These are phyloP conservation scores for Scortum barcoo DNA, from an alignment of 2,113 vertebrate species.

Conservation along the genomic window DNA sequence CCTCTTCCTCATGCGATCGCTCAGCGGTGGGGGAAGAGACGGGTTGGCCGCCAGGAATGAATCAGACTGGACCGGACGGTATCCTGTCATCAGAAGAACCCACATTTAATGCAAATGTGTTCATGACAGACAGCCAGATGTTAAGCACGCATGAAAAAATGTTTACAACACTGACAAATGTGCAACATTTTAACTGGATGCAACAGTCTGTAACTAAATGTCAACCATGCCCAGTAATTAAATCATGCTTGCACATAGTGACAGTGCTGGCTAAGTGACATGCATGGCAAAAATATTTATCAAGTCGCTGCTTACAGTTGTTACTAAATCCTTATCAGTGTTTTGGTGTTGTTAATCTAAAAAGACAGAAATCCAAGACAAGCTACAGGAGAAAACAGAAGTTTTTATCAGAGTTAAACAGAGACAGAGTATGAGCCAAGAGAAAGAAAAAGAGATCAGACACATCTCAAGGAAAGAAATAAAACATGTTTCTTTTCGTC, in stretches of 20 bases:
- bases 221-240: not conserved
- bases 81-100: constrained; percentile 85
- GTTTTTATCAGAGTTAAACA: constrained; percentile 65
- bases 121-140: not conserved
- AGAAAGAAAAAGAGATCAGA: not conserved
- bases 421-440: constrained; percentile 32
- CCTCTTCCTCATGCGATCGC: constrained; percentile 98
- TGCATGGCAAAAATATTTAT: not conserved
- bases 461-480: not conserved
- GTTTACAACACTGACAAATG: not conserved
- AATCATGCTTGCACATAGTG: not conserved
- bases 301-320: constrained; percentile 14
- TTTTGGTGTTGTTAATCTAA: constrained; percentile 38
- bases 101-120: constrained; percentile 9
- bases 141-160: constrained; percentile 1
- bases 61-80: constrained; percentile 92
- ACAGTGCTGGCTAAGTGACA: not conserved
- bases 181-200: not conserved
- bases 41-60: constrained; percentile 88
- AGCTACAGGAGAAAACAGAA: constrained; percentile 83
- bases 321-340: not conserved
- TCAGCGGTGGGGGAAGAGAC: constrained; percentile 92
- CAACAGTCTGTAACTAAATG: not conserved
- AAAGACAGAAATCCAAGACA: constrained; percentile 83
- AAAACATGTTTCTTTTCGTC: not conserved